phyloP scores from a whole-genome alignment of 1,140 invertebrate species.

The Marisa cornuarietis region DNA sequence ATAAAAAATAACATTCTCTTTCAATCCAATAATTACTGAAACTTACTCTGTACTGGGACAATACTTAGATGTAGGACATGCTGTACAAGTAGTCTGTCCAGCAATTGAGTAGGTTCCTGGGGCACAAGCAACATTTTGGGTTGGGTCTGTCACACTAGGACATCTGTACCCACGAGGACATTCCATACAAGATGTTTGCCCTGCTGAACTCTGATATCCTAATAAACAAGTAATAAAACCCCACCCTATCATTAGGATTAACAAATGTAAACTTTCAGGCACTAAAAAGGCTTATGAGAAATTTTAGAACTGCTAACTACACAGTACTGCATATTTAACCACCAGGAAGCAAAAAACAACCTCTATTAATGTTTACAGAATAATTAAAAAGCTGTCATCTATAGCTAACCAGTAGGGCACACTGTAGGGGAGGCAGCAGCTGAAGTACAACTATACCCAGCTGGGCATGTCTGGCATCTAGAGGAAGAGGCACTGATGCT shows the following conservation, averaged over 20 bases:
- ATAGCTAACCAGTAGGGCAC: constrained; percentile 22
- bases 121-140: constrained; percentile 40
- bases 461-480: constrained; percentile 43
- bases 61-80: constrained; percentile 44
- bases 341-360: too few relatives aligned
- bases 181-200: constrained; percentile 40
- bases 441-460: constrained; percentile 37
- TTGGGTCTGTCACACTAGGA: constrained; percentile 41
- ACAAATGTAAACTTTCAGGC: too few relatives aligned
- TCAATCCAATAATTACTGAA: background rate
- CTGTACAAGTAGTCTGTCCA: constrained; percentile 39
- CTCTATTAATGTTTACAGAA: too few relatives aligned
- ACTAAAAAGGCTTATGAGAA: too few relatives aligned
- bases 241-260: too few relatives aligned
- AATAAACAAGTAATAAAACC: background rate
- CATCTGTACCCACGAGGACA: constrained; percentile 54
- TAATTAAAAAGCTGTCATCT: too few relatives aligned
- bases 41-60: constrained; percentile 46
- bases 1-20: background rate
- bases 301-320: too few relatives aligned
- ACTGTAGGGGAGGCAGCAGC: constrained; percentile 31
- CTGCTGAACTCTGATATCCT: constrained; percentile 42
- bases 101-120: constrained; percentile 45
- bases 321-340: too few relatives aligned
- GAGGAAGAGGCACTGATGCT: constrained; percentile 37